phyloP scores from a whole-genome alignment of 2,113 vertebrate species.

The Tichodroma muraria region DNA sequence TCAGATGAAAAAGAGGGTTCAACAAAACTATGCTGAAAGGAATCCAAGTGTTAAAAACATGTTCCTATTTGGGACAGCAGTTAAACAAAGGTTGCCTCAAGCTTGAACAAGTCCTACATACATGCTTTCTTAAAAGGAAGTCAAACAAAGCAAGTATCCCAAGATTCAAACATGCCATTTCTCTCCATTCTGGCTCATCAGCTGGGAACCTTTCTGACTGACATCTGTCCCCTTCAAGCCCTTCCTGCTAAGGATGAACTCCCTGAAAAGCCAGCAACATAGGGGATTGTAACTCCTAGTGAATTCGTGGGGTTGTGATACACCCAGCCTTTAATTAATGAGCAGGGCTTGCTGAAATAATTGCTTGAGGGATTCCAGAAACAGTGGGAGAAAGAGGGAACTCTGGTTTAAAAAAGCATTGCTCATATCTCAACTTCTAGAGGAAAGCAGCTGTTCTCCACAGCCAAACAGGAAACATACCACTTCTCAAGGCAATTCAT shows the following conservation, averaged over 20 bases:
- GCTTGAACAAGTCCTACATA: background rate
- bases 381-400: background rate
- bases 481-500: background rate
- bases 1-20: background rate
- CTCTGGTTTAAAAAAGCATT: background rate
- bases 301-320: background rate
- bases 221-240: background rate
- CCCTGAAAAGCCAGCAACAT: background rate
- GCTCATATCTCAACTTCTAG: background rate
- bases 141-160: background rate
- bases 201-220: background rate
- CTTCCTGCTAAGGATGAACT: background rate
- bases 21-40: background rate
- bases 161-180: background rate
- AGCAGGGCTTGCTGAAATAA: background rate
- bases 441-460: background rate
- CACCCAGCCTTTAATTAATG: background rate
- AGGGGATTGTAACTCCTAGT: background rate
- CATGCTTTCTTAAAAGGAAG: background rate
- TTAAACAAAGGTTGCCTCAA: background rate
- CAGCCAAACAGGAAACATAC: background rate
- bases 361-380: background rate
- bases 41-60: background rate
- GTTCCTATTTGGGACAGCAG: background rate
- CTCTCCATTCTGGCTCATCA: background rate